Evolutionary conservation across 2,797 vertebrate species (phyloP).

Genomic region (Danio tinwini): DNA sequence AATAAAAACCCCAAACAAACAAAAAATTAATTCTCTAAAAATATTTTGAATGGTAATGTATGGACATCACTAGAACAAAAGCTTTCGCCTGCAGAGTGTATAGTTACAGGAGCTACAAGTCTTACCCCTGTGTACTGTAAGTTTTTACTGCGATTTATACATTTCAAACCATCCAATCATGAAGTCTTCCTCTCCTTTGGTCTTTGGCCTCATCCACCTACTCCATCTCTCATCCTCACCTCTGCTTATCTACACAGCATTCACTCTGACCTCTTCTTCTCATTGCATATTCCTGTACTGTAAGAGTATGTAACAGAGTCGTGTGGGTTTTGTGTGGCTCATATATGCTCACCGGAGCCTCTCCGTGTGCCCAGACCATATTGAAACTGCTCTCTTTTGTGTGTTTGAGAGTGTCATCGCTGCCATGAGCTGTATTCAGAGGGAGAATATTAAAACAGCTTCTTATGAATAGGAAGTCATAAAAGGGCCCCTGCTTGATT

Average conservation of each 20-base stretch:
- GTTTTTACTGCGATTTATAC: not conserved
- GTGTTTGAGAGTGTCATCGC: slow-evolving; percentile 27
- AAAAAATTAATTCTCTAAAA: no score
- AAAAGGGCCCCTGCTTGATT: slow-evolving; percentile 16
- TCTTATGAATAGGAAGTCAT: slow-evolving; percentile 36
- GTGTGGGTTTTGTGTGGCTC: slow-evolving; percentile 8
- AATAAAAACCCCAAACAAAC: no score
- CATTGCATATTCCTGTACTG: slow-evolving; percentile 30
- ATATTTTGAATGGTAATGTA: not conserved
- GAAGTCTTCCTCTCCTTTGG: not conserved
- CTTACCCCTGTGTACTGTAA: not conserved
- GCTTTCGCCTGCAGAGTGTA: not conserved
- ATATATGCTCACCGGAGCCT: not conserved
- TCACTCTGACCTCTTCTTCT: slow-evolving; percentile 38
- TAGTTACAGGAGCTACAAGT: not conserved
- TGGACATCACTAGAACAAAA: not conserved
- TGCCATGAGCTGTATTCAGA: slow-evolving; percentile 26
- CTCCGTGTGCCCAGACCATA: not conserved
- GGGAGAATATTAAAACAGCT: slow-evolving; percentile 42
- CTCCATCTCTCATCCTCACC: slow-evolving; percentile 1
- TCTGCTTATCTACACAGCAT: slow-evolving; percentile 20
- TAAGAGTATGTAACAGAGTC: slow-evolving; percentile 21
- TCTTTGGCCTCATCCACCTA: slow-evolving; percentile 28
- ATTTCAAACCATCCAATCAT: not conserved
- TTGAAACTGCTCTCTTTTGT: slow-evolving; percentile 34